These are phyloP conservation scores for Pemphredon lugubris DNA, from an alignment of 2,888 invertebrate genomes.

Conservation along the genomic window DNA sequence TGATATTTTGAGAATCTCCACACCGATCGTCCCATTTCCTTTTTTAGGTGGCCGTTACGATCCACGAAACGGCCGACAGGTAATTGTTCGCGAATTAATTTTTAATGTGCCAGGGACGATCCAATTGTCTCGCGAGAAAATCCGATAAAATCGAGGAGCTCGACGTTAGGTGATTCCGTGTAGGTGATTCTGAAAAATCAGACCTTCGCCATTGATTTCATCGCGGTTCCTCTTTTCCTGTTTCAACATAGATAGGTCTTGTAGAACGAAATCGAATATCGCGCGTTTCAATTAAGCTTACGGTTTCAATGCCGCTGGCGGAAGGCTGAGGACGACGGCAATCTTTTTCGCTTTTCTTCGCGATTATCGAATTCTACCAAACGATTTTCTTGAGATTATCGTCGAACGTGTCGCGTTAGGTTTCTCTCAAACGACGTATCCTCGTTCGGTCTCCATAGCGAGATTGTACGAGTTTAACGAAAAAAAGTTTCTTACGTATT, in stretches of 20 bases:
- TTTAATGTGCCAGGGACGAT: slow-evolving; percentile 9
- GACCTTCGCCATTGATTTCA: slow-evolving; percentile 12
- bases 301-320: background rate
- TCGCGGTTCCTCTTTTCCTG: background rate
- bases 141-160: background rate
- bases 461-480: no score
- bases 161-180: no score
- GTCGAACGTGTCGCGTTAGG: no score
- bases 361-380: no score
- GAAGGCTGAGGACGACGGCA: background rate
- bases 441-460: no score
- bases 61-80: background rate
- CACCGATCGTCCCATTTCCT: no score
- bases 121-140: slow-evolving; percentile 18
- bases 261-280: slow-evolving; percentile 45
- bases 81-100: slow-evolving; percentile 20
- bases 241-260: background rate
- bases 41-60: slow-evolving; percentile 4
- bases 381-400: no score
- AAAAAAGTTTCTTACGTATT: no score
- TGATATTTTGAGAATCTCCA: no score
- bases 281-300: slow-evolving; percentile 54
- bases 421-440: no score
- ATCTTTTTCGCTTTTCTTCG: background rate
- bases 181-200: no score